These are phyloP conservation scores for Sebastes elongatus DNA, from an alignment of 2,797 vertebrate species.

Conservation along the genomic window DNA sequence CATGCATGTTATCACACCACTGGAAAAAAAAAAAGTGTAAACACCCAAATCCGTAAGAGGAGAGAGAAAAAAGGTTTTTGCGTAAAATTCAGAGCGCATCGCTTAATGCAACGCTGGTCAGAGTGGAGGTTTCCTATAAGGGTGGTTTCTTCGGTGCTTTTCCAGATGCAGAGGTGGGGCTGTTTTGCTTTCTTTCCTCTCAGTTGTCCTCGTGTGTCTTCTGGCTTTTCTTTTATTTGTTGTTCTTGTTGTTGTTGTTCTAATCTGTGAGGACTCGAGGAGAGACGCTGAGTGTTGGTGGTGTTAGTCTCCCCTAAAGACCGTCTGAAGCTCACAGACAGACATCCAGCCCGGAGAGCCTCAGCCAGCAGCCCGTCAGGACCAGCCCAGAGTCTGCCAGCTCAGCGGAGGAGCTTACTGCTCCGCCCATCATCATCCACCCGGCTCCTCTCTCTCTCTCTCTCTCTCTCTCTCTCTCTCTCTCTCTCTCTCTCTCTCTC, in stretches of 20 bases:
- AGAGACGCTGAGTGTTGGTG: slow-evolving; percentile 74
- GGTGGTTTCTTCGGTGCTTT: slow-evolving; percentile 76
- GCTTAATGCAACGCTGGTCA: slow-evolving; percentile 81
- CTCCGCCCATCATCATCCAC: slow-evolving; percentile 80
- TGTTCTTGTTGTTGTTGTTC: neutral
- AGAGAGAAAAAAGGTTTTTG: slow-evolving; percentile 34
- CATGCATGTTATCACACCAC: slow-evolving; percentile 49
- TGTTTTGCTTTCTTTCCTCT: slow-evolving; percentile 22
- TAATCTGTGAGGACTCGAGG: slow-evolving; percentile 51
- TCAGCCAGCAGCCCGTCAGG: slow-evolving; percentile 84
- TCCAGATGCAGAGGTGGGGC: slow-evolving; percentile 71
- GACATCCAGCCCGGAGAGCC: slow-evolving; percentile 74
- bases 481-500: slow-evolving; percentile 12
- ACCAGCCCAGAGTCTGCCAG: slow-evolving; percentile 84
- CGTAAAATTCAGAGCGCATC: slow-evolving; percentile 74
- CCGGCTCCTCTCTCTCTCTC: slow-evolving; percentile 55
- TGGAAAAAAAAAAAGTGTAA: slow-evolving; percentile 74
- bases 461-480: slow-evolving; percentile 23
- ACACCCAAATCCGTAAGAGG: slow-evolving; percentile 67
- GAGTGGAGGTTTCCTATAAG: slow-evolving; percentile 69
- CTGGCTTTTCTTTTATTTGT: neutral
- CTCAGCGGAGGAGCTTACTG: slow-evolving; percentile 84
- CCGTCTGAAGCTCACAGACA: slow-evolving; percentile 78
- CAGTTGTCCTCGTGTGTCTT: slow-evolving; percentile 40
- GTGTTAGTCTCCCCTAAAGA: slow-evolving; percentile 71